Evolutionary conservation across 2,113 vertebrate genomes (phyloP).

Genomic region (Vimba vimba): DNA sequence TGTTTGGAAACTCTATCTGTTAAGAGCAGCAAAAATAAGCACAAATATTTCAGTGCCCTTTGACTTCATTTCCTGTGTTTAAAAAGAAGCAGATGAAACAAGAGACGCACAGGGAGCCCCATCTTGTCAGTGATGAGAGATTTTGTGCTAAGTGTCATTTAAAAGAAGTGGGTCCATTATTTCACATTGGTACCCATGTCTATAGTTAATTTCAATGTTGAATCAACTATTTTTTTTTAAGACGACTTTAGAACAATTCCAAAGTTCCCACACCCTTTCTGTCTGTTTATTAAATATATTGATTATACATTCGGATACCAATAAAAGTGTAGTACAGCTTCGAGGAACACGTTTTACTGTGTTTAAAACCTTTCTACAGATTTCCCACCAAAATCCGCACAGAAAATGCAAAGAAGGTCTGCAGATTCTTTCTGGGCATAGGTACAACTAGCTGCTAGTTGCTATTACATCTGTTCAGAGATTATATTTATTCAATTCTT

Average conservation of each 20-base stretch:
- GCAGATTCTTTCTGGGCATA: neutral
- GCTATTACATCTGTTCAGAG: neutral
- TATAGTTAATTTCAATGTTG: neutral
- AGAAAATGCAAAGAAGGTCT: neutral
- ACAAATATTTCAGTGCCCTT: slow-evolving; percentile 78
- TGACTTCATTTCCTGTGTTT: slow-evolving; percentile 71
- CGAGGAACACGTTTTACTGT: neutral
- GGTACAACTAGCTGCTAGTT: neutral
- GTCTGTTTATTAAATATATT: neutral
- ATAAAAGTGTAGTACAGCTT: neutral
- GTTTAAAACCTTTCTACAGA: neutral
- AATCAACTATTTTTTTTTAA: neutral
- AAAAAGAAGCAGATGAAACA: slow-evolving; percentile 76
- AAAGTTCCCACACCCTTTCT: neutral
- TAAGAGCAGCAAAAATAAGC: slow-evolving; percentile 69
- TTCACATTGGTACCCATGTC: neutral
- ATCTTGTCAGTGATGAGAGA: slow-evolving; percentile 40
- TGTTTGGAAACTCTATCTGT: slow-evolving; percentile 75
- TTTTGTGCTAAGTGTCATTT: neutral
- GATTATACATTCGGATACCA: neutral
- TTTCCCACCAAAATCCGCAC: neutral
- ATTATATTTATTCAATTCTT: neutral
- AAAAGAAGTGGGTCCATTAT: neutral
- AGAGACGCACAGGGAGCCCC: slow-evolving; percentile 13
- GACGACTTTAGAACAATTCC: neutral